These are phyloP conservation scores for Andricus grossulariae DNA, from an alignment of 1,140 invertebrate genomes.

Conservation along the genomic window DNA sequence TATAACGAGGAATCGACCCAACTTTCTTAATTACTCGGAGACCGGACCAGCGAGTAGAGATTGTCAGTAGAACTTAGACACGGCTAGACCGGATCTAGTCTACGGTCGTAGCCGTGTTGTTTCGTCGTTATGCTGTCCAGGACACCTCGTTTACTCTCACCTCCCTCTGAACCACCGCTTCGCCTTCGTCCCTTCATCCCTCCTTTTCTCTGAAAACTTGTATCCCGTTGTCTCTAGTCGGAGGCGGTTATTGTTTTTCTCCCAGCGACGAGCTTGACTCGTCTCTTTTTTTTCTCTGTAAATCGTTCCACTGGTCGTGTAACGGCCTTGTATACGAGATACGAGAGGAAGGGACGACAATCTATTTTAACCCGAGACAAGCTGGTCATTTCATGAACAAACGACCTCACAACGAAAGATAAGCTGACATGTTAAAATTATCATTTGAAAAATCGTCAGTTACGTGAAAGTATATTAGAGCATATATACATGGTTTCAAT, in stretches of 20 bases:
- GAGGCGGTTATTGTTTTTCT: constrained; percentile 12
- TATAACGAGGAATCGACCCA: constrained; percentile 52
- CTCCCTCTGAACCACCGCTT: constrained; percentile 21
- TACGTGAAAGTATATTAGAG: background rate
- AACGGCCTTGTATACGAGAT: constrained; percentile 9
- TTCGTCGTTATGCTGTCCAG: background rate
- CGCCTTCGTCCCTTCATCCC: constrained; percentile 14
- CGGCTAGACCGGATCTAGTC: background rate
- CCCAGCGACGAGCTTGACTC: background rate
- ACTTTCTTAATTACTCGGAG: constrained; percentile 58
- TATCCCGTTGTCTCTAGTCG: background rate
- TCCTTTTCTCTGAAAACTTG: background rate
- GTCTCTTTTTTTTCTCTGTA: background rate
- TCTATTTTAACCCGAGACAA: constrained; percentile 10
- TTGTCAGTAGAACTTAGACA: background rate
- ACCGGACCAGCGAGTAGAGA: background rate
- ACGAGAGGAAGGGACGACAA: background rate
- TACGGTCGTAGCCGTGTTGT: background rate
- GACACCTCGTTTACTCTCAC: constrained; percentile 10
- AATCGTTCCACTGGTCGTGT: constrained; percentile 7
- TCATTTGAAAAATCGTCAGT: background rate
- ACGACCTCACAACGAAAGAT: background rate
- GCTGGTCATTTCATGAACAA: background rate
- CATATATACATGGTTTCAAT: background rate
- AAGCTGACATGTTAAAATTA: constrained; percentile 3